Evolutionary conservation across 2,888 invertebrate species (phyloP), one percentile per base, ranked within the genome.

Genomic region (Dynastes hyllus): DNA sequence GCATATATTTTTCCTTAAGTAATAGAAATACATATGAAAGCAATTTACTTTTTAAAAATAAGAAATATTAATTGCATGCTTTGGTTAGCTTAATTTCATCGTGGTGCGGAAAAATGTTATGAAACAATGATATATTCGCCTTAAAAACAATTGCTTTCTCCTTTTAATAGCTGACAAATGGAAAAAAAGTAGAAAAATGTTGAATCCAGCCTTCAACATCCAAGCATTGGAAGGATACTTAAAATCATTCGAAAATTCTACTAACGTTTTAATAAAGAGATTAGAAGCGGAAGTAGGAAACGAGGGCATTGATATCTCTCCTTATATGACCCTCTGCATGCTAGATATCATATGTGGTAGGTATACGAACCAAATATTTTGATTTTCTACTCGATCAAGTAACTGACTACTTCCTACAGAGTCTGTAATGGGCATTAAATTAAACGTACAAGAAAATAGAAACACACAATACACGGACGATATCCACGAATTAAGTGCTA

Each of bases 181-280:
- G 95, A 91, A 90, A 81, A 87, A 87, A 0, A 91, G 93, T 81
- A 90, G 95, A 16, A 94, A 93, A 86, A 91, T 95, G 81, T 88
- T 95, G 69, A 94, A 94, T 0, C 94, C 94, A 0, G 92, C 94
- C 0, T 95, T 94, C 87, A 95, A 95, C 87, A 94, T 94, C 85
- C 93, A 92, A 84, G 94, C 94, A 78, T 87, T 95, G 73, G 92
- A 93, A 84, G 92, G 93, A 82, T 94, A 94, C 86, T 86, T 94
- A 13, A 91, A 92, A 6, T 91, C 93, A 0, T 94, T 95, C 84
- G 91, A 93, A 84, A 91, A 91, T 78, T 93, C 94, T 81, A 90
- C 91, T 45, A 87, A 88, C 50, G 88, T 92, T 27, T 88, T 95
- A 78, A 87, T 91, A 0, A 85, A 90, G 1, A 92, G 92, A 82